Evolutionary conservation across 2,888 invertebrate species (phyloP).

Genomic region (Tuta absoluta): DNA sequence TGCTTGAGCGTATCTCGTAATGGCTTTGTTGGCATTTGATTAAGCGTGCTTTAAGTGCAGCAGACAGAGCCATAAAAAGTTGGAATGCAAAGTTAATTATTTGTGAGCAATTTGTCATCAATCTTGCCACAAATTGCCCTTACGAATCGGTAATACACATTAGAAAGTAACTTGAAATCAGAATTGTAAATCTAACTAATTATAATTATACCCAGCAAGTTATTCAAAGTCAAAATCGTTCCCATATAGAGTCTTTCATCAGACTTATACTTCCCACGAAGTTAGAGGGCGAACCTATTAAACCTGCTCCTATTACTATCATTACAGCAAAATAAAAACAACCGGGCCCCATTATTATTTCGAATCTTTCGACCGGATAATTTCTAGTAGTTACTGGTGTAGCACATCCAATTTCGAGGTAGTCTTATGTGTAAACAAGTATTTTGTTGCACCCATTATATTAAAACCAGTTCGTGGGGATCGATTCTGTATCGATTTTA

Average conservation of each 20-base stretch:
- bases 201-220: not conserved
- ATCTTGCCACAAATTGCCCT: not conserved
- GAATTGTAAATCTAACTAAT: slow-evolving; percentile 11
- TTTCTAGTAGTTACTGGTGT: slow-evolving; percentile 55
- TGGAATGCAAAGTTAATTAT: not conserved
- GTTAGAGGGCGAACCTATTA: slow-evolving; percentile 60
- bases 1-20: not conserved
- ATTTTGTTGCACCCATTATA: slow-evolving; percentile 26
- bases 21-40: not conserved
- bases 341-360: slow-evolving; percentile 62
- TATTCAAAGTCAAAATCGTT: slow-evolving; percentile 36
- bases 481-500: not conserved
- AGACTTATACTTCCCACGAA: slow-evolving; percentile 62
- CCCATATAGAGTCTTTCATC: slow-evolving; percentile 43
- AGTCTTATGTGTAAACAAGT: slow-evolving; percentile 46
- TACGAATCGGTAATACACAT: slow-evolving; percentile 10
- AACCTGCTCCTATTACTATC: slow-evolving; percentile 63
- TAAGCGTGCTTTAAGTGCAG: not conserved
- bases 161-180: slow-evolving; percentile 12
- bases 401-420: slow-evolving; percentile 38
- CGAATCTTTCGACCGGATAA: slow-evolving; percentile 63
- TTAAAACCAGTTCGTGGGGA: slow-evolving; percentile 14
- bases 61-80: not conserved
- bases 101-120: not conserved
- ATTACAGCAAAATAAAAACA: slow-evolving; percentile 71